Evolutionary conservation across 1,140 invertebrate species (phyloP), one percentile per base, ranked within the genome.

Genomic region (Penaeus chinensis): DNA sequence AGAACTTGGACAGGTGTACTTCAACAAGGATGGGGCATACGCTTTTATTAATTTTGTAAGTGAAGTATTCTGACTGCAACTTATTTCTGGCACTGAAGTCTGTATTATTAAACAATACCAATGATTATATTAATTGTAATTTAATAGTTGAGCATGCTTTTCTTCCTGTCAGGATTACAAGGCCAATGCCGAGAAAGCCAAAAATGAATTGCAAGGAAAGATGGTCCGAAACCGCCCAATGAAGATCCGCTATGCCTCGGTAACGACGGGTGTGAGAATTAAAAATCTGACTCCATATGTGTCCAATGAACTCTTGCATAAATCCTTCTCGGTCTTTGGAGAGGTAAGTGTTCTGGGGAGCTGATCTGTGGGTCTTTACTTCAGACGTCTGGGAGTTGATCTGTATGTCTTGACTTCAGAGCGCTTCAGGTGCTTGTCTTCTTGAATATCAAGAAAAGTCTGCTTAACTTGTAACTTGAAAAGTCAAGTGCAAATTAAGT

Each of bases 11-110:
- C 98, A 99, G 93, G 92, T 98, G 13, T 99, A 99, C 92, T 93
- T 99, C 0, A 99, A 99, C 92, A 95, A 96, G 90, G 96, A 98
- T 79, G 99, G 99, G 92, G 98, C 98, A 91, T 99, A 99, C 94
- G 98, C 97, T 74, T 99, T 99, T 92, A 95, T 99, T 78, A 95
- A 98, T 93, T 93, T 99, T 94, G 97, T 98, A 94, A 95, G 93
- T 92, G 90, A 84, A 77, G 83, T 80, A 2, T 85, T 20, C 85
- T 90, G 54, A 27, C 89, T 80, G 71, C 47, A 24, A 60, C 90
- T 62, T 42, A 16, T 54, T 54, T 54, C 10, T 54, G 0, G 54
- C 54, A 16, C 10, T 16, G 16, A 54, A 54, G 54, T 54, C 54
- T 54, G 54, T 54, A 61, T 69, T 83, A 82, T 88, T 66, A 66